phyloP scores from a whole-genome alignment of 2,797 vertebrate genomes.

The Melanogrammus aeglefinus region DNA sequence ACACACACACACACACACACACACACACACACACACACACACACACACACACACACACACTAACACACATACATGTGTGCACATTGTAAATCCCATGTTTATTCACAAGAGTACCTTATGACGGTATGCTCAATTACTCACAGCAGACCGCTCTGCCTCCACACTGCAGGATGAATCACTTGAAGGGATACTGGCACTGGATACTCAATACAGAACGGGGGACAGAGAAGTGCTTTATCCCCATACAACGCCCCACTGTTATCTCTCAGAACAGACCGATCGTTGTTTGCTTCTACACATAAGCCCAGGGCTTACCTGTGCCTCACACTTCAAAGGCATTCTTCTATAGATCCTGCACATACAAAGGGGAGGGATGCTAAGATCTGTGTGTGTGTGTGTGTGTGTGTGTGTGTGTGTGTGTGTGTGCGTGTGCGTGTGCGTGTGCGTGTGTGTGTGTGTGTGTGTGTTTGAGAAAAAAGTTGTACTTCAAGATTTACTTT shows the following conservation, averaged over 20 bases:
- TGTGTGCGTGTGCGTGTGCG: constrained; percentile 3
- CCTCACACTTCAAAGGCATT: constrained; percentile 26
- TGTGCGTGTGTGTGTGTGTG: not conserved
- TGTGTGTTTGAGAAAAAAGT: not conserved
- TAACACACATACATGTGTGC: not conserved
- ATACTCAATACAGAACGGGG: not conserved
- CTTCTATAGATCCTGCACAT: constrained; percentile 22
- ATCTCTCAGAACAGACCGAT: not conserved
- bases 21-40: not conserved
- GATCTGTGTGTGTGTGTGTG: not conserved
- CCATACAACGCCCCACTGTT: not conserved
- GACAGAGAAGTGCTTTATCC: not conserved
- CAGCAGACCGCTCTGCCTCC: not conserved
- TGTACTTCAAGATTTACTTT: no score
- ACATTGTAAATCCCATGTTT: not conserved
- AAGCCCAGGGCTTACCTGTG: constrained; percentile 18
- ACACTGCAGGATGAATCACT: not conserved
- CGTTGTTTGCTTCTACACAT: not conserved
- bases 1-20: not conserved
- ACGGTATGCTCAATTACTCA: not conserved
- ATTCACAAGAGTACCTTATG: not conserved
- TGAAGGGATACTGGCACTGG: no score
- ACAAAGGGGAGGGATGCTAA: constrained; percentile 32
- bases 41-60: not conserved
- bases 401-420: not conserved